Evolutionary conservation across 2,888 invertebrate species (phyloP).

Genomic region (Chouioia cunea): DNA sequence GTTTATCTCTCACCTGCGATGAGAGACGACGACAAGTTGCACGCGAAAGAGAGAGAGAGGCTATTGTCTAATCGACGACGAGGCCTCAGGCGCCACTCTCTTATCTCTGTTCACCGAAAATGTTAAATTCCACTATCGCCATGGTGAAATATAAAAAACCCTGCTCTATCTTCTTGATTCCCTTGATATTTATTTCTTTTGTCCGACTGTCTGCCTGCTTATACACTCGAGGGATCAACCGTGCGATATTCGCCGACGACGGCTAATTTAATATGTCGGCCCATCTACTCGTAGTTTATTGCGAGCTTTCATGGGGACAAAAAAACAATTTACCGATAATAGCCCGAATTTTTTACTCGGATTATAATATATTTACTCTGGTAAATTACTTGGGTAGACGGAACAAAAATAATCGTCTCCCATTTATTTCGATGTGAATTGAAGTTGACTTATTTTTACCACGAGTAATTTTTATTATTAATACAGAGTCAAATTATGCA

Average conservation of each 20-base stretch:
- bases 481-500: no score
- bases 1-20: conserved; percentile 26
- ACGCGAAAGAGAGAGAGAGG: neutral
- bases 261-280: conserved; percentile 21
- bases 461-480: no score
- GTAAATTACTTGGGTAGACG: no score
- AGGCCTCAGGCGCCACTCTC: neutral
- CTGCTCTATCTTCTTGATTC: conserved; percentile 10
- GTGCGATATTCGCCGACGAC: conserved; percentile 3
- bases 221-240: conserved; percentile 15
- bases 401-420: no score
- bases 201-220: neutral
- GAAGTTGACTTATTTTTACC: no score
- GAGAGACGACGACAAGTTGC: conserved; percentile 12
- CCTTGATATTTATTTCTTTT: conserved; percentile 12
- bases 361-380: no score
- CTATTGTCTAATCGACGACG: conserved; percentile 22
- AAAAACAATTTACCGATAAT: no score
- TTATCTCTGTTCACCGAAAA: conserved; percentile 13
- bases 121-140: conserved; percentile 28
- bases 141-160: neutral
- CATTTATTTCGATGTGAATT: no score
- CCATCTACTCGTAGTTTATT: conserved; percentile 11
- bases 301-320: neutral
- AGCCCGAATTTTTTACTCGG: no score